Percentiles rank a stretch among this genome's conserved stretches.
Evolutionary conservation across 2,797 vertebrate species (phyloP).

Genomic region (Australoheros facetus): DNA sequence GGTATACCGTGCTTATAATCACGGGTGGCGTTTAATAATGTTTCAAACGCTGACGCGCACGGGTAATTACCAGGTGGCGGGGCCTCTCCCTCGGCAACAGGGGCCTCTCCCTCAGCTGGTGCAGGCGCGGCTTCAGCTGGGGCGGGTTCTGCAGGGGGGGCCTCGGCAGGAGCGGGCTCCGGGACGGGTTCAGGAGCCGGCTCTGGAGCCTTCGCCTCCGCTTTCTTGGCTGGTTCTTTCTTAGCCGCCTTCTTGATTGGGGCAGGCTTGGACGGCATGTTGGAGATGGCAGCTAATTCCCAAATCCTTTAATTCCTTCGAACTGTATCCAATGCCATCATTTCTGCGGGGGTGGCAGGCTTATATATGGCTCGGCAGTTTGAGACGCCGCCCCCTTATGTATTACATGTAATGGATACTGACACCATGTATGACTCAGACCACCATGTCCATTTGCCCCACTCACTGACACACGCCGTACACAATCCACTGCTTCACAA

Average conservation of each 20-base stretch:
- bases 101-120: conserved; percentile 51
- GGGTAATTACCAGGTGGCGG: conserved; percentile 70
- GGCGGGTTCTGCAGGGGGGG: conserved; percentile 40
- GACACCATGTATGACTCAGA: conserved; percentile 41
- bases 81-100: conserved; percentile 49
- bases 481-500: background rate
- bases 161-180: conserved; percentile 24
- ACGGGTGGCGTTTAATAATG: background rate
- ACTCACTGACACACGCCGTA: conserved; percentile 6
- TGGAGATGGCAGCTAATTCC: conserved; percentile 75
- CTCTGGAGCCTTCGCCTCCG: conserved; percentile 60
- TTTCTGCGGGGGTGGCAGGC: conserved; percentile 12
- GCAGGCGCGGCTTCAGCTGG: conserved; percentile 42
- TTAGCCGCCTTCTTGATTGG: conserved; percentile 84
- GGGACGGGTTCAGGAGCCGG: conserved; percentile 51
- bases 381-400: conserved; percentile 68
- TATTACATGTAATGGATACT: conserved; percentile 59
- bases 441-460: conserved; percentile 29
- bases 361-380: conserved; percentile 65
- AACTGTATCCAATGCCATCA: conserved; percentile 69
- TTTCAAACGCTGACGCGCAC: background rate
- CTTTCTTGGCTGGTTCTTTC: conserved; percentile 72
- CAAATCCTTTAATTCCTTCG: conserved; percentile 69
- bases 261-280: conserved; percentile 87
- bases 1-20: background rate